Conservation (phyloP, 2,797 vertebrate species). For the Esox masquinongy region DNA sequence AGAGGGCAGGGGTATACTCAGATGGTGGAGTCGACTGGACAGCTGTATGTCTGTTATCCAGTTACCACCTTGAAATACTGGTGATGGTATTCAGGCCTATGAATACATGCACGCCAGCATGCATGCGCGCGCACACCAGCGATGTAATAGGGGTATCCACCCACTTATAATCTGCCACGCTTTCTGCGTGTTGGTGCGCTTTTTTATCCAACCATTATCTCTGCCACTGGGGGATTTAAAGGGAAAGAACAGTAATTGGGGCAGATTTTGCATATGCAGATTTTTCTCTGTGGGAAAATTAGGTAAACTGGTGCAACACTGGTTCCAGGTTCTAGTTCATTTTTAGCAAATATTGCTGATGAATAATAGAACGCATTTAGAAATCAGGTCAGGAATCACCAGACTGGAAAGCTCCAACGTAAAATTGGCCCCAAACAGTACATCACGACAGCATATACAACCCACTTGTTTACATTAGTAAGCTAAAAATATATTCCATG, state of each 20-base stretch:
- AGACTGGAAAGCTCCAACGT: neutral
- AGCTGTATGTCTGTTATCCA: neutral
- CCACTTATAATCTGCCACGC: neutral
- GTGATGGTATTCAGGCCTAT: conserved; percentile 6
- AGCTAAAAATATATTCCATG: neutral
- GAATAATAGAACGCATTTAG: neutral
- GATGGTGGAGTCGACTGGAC: neutral
- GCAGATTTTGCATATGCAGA: conserved; percentile 38
- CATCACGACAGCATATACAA: neutral
- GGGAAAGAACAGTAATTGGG: conserved; percentile 36
- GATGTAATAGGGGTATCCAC: neutral
- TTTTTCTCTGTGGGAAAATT: neutral
- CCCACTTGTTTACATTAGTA: neutral
- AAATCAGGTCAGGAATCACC: neutral
- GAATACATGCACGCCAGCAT: neutral
- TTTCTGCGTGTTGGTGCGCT: neutral
- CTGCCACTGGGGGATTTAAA: conserved; percentile 20
- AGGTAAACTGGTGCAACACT: neutral
- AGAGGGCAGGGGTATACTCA: neutral
- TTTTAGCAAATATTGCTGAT: neutral
- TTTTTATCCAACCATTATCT: conserved; percentile 5
- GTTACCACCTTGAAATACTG: neutral
- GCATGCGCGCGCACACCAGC: neutral
- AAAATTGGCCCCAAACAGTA: neutral
- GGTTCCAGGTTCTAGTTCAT: neutral